Base-by-base conservation (phyloP, 2,888 invertebrate genomes). In the Metacarcinus magister region DNA sequence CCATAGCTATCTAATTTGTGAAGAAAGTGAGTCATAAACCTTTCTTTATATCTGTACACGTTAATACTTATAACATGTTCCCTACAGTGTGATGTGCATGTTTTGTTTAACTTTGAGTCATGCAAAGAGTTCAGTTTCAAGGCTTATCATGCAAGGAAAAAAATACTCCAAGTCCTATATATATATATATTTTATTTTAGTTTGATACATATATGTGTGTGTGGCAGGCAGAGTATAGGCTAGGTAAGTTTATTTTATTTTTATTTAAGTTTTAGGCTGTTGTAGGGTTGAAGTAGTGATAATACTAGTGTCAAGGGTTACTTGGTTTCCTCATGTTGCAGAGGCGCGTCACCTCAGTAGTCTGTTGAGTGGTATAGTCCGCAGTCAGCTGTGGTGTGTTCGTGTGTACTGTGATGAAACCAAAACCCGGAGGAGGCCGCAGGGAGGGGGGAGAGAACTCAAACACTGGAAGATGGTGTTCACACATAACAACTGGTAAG, bases 401-500 rank as follows among this genome's bases (percentile, higher is more conserved):
- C 87, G 87, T 16, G 16, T 87, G 87, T 87, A 39, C 43, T 54
- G 90, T 90, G 44, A 75, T 91, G 67, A 96, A 82, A 89, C 94
- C 60, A 87, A 32, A 28, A 32, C 46, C 28, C 91, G 95, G 19
- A 96, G 43, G 39, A 95, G 95, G n/a, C 95, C 95, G 39, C 94
- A 93, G 93, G 96, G 95, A 93, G 96, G 96, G 92, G 96, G 96
- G 67, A 95, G 96, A 95, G 92, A 91, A 92, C 95, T 96, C 54
- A 96, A 92, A 75, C 93, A 96, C 87, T 94, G 95, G 95, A 96
- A 60, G 32, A 82, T 94, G 48, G 96, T 96, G 32, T 96, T 87
- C 82, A 48, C 46, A 23, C 91, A 96, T 94, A 96, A 96, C 67
- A 93, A 89, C 93, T 96, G 96, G 96, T 95, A 96, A 95, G 96